phyloP scores from a whole-genome alignment of 2,888 invertebrate genomes.

The Mythimna albipuncta region DNA sequence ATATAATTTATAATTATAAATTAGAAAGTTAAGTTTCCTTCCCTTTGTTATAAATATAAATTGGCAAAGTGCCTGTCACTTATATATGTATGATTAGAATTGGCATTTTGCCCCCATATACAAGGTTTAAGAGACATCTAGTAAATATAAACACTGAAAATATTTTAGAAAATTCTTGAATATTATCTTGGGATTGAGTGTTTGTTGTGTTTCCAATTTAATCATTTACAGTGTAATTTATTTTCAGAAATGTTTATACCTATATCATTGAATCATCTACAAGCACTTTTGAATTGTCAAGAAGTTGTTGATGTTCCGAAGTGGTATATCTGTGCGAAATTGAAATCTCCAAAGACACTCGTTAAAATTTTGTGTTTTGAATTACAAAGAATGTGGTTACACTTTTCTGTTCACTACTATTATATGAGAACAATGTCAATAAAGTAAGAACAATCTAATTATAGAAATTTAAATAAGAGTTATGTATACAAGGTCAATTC shows the following conservation, averaged over 20 bases:
- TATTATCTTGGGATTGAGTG: background rate
- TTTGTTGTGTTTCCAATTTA: background rate
- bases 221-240: background rate
- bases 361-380: no score
- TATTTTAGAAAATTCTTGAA: slow-evolving; percentile 15
- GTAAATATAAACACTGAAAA: slow-evolving; percentile 51
- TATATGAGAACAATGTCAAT: no score
- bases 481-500: background rate
- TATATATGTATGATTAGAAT: slow-evolving; percentile 41
- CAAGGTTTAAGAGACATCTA: slow-evolving; percentile 41
- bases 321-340: no score
- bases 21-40: slow-evolving; percentile 48
- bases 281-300: no score
- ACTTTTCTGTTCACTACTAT: no score
- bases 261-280: no score
- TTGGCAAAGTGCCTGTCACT: slow-evolving; percentile 70
- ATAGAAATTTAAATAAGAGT: background rate
- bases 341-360: no score
- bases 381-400: no score
- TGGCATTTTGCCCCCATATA: slow-evolving; percentile 72
- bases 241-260: background rate
- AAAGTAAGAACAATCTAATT: no score
- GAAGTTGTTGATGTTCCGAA: no score
- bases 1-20: slow-evolving; percentile 15
- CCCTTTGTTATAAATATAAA: slow-evolving; percentile 58